Evolutionary conservation across 2,888 invertebrate species (phyloP).

Genomic region (Epinotia demarniana): DNA sequence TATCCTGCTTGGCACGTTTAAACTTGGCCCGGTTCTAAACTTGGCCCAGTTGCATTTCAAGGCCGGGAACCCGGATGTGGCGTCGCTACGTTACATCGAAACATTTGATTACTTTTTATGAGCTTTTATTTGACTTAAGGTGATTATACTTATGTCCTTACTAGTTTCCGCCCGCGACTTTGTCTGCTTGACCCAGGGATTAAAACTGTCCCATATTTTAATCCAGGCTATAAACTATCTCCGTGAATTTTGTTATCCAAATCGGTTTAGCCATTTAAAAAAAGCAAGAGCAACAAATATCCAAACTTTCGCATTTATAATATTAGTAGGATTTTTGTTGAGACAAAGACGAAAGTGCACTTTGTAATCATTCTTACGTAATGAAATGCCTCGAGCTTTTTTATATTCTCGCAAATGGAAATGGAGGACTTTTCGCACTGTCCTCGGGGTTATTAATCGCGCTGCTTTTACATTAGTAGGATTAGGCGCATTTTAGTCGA

Average conservation of each 20-base stretch:
- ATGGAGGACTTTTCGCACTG: slow-evolving; percentile 2
- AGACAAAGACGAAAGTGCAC: not conserved
- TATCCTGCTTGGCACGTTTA: slow-evolving; percentile 26
- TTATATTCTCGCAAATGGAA: slow-evolving; percentile 3
- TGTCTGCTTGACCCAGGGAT: no score
- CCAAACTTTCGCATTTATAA: no score
- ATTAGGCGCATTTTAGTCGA: no score
- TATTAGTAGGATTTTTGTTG: no score
- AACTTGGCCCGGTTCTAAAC: slow-evolving; percentile 25
- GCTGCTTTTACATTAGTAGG: slow-evolving; percentile 3
- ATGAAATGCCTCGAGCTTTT: not conserved
- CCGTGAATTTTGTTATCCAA: no score
- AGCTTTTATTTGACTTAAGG: not conserved
- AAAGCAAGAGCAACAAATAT: no score
- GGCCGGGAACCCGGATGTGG: slow-evolving; percentile 2
- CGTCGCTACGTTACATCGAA: slow-evolving; percentile 9
- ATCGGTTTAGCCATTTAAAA: no score
- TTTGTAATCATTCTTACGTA: not conserved
- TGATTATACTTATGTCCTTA: no score
- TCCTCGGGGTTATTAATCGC: slow-evolving; percentile 2
- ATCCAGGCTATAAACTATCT: no score
- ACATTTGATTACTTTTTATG: not conserved
- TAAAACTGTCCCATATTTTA: no score
- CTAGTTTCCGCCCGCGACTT: no score
- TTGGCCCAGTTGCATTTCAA: slow-evolving; percentile 34